Percentiles rank a stretch among this genome's conserved stretches.
Conservation (phyloP, 2,113 vertebrate species). For the Camelus dromedarius region DNA sequence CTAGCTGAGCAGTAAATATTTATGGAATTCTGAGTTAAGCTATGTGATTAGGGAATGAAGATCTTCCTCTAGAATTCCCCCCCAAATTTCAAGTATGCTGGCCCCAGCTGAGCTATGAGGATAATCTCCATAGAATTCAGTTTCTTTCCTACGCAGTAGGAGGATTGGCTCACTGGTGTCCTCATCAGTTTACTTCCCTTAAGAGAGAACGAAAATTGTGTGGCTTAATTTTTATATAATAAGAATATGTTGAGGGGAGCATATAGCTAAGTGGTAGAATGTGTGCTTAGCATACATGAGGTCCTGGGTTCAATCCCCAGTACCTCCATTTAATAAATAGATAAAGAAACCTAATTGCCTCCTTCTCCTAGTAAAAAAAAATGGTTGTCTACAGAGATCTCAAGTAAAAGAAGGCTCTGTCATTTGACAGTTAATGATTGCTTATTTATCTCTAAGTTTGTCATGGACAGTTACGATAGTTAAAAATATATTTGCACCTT, state of each 20-base stretch:
- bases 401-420: not conserved
- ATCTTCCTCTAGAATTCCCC: not conserved
- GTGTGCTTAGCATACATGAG: too few species aligned
- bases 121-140: slow-evolving; percentile 46
- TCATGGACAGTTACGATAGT: not conserved
- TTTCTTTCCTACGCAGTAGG: not conserved
- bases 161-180: not conserved
- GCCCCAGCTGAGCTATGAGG: not conserved
- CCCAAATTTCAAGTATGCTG: not conserved
- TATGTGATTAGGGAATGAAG: slow-evolving; percentile 7
- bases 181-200: slow-evolving; percentile 32
- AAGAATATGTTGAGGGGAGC: not conserved
- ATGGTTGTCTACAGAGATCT: not conserved
- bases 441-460: slow-evolving; percentile 47
- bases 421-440: not conserved
- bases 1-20: slow-evolving; percentile 31
- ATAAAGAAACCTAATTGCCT: too few species aligned
- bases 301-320: too few species aligned
- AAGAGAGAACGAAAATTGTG: slow-evolving; percentile 35
- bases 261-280: too few species aligned
- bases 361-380: not conserved
- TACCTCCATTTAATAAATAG: too few species aligned
- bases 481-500: slow-evolving; percentile 44
- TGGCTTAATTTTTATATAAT: slow-evolving; percentile 57
- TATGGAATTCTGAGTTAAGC: slow-evolving; percentile 39